A percentile compares a stretch with the other conserved stretches of the same genome.
Conservation (phyloP, 2,797 vertebrate genomes). For the Cheirogaleus major region DNA sequence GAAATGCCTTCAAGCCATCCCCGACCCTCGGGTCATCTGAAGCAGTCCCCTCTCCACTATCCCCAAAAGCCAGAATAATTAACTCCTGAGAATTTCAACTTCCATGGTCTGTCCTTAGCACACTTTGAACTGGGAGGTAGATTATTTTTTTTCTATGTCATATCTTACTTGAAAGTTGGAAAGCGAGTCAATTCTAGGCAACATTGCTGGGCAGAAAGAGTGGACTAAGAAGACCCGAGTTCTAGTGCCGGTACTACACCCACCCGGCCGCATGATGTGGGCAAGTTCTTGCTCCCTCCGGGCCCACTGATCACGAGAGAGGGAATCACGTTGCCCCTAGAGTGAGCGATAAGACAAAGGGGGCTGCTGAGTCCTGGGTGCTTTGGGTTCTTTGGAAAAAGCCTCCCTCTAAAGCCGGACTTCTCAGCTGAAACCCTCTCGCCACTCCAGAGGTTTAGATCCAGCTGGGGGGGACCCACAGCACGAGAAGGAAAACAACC, state of each 20-base stretch:
- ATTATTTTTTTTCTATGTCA: background rate
- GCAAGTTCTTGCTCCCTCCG: background rate
- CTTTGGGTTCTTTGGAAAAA: background rate
- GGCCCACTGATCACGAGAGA: background rate
- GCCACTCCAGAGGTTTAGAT: background rate
- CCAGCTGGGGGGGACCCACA: background rate
- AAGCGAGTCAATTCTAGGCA: background rate
- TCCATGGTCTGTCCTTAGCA: background rate
- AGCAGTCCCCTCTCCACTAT: background rate
- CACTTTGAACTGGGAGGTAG: background rate
- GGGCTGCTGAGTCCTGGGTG: background rate
- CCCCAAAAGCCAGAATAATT: background rate
- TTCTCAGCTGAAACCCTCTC: background rate
- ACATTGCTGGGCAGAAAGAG: background rate
- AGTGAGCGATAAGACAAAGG: background rate
- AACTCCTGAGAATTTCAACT: background rate
- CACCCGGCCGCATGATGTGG: no score
- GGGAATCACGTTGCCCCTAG: background rate
- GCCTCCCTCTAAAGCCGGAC: background rate
- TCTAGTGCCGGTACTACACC: rapidly evolving
- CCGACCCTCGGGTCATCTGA: background rate
- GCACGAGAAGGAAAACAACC: background rate
- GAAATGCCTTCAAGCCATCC: background rate
- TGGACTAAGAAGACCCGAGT: background rate
- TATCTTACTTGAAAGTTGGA: background rate